These are phyloP conservation scores for Antechinus flavipes DNA, from an alignment of 2,113 vertebrate species.

Conservation along the genomic window DNA sequence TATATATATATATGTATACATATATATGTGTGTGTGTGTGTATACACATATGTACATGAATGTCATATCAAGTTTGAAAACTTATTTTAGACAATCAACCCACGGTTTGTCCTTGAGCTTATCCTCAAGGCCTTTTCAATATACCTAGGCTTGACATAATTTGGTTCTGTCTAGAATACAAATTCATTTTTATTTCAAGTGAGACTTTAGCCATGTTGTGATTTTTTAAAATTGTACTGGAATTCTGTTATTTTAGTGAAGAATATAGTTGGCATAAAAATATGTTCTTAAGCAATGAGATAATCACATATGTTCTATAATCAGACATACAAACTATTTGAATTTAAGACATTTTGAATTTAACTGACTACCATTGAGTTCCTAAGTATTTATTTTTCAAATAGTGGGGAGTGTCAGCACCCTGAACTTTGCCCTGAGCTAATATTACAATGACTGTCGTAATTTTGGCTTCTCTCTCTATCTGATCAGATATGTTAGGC, in stretches of 20 bases:
- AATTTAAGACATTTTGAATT: slow-evolving; percentile 53
- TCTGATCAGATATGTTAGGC: slow-evolving; percentile 90
- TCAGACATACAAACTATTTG: accelerated
- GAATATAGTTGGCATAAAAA: neutral
- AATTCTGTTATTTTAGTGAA: neutral
- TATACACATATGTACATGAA: neutral
- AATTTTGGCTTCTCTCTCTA: slow-evolving; percentile 79
- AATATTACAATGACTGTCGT: slow-evolving; percentile 75
- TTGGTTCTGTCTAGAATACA: neutral
- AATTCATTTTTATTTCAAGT: neutral
- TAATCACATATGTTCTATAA: neutral
- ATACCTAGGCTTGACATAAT: neutral
- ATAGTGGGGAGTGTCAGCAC: neutral
- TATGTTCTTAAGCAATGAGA: neutral
- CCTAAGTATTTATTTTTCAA: slow-evolving; percentile 62
- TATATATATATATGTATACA: too few relatives aligned
- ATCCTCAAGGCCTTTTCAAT: neutral
- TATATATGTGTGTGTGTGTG: neutral
- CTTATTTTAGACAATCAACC: neutral
- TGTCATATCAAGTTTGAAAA: neutral
- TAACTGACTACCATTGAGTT: slow-evolving; percentile 55
- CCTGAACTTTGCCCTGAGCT: slow-evolving; percentile 69
- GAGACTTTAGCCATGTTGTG: neutral
- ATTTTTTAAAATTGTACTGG: neutral
- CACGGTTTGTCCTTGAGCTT: neutral